phyloP scores from a whole-genome alignment of 2,888 invertebrate species.

The Rotaria sp. region DNA sequence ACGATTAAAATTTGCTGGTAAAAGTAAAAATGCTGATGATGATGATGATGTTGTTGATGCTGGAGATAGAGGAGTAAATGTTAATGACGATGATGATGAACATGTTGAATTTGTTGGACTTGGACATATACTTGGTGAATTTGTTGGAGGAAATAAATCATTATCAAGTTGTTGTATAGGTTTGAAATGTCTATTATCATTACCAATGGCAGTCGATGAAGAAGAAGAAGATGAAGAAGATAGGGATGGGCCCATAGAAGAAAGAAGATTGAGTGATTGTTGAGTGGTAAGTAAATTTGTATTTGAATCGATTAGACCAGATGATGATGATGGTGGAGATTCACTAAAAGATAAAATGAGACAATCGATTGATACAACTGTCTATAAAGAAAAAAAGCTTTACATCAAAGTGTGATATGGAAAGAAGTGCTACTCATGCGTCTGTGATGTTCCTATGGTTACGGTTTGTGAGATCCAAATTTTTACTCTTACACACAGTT shows the following conservation, averaged over 20 bases:
- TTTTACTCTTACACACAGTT: no score
- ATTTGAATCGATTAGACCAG: not conserved
- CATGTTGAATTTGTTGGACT: not conserved
- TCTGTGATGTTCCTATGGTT: no score
- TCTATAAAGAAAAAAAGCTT: no score
- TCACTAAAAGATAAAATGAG: not conserved
- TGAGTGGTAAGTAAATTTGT: not conserved
- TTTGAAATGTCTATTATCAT: not conserved
- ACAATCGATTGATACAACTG: no score
- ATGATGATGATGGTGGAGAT: not conserved
- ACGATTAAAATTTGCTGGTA: constrained; percentile 4
- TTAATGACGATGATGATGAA: not conserved
- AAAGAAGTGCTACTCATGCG: no score
- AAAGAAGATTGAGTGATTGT: not conserved
- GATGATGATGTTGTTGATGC: not conserved
- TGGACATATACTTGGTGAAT: not conserved
- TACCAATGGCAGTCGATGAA: not conserved
- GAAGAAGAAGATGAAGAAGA: not conserved
- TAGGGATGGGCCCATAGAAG: not conserved
- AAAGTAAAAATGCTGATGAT: not conserved
- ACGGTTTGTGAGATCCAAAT: no score
- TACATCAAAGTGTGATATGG: no score
- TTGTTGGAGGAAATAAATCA: not conserved
- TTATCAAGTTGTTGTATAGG: not conserved
- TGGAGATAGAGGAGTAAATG: not conserved